phyloP scores from a whole-genome alignment of 2,888 invertebrate genomes.

The Adineta ricciae region DNA sequence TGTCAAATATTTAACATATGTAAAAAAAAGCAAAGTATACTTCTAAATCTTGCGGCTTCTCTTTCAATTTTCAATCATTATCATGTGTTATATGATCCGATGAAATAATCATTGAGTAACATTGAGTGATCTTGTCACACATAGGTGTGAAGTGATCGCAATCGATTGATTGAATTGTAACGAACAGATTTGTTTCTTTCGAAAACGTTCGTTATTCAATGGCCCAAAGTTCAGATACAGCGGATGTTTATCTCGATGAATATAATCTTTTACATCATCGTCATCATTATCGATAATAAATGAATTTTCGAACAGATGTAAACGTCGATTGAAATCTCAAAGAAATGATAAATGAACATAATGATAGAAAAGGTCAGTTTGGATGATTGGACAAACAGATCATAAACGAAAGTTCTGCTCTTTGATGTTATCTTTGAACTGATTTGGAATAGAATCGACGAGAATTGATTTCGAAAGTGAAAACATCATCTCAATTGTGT shows the following conservation, averaged over 20 bases:
- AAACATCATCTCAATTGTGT: too few species aligned
- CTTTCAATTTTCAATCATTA: background rate
- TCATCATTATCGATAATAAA: background rate
- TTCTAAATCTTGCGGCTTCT: background rate
- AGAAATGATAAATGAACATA: background rate
- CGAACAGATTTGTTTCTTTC: background rate
- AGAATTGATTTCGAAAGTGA: too few species aligned
- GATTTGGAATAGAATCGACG: too few species aligned
- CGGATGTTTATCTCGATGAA: background rate
- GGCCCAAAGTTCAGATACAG: background rate
- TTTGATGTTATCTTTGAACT: too few species aligned
- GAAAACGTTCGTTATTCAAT: too few species aligned
- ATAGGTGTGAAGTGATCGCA: background rate
- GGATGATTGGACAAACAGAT: too few species aligned
- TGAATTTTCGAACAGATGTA: background rate
- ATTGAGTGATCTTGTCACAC: background rate
- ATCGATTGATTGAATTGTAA: background rate
- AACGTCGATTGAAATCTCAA: background rate
- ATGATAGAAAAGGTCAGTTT: background rate
- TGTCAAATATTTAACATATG: background rate
- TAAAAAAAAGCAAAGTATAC: background rate
- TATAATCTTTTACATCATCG: background rate
- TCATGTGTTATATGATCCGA: slow-evolving; percentile 1
- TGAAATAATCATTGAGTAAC: background rate
- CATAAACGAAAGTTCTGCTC: too few species aligned